Evolutionary conservation across 2,888 invertebrate species (phyloP).

Genomic region (Muschampia plurimacula): DNA sequence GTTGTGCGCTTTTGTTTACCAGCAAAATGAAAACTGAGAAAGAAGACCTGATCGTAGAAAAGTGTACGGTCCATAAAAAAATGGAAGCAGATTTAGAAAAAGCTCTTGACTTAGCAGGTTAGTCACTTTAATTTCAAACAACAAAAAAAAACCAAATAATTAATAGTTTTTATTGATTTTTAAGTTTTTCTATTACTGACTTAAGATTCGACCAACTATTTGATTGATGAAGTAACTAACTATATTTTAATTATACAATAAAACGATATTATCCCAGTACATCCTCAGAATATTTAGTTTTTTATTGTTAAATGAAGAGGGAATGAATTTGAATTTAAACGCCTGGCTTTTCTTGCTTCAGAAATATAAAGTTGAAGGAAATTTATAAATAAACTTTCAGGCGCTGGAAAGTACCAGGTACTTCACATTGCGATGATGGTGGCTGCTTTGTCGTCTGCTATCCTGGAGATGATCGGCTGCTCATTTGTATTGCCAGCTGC

Average conservation of each 20-base stretch:
- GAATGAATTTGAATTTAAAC: neutral
- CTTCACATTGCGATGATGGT: slow-evolving; percentile 70
- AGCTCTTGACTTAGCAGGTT: slow-evolving; percentile 69
- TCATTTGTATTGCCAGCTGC: slow-evolving; percentile 90
- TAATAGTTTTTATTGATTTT: too few relatives aligned
- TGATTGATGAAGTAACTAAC: too few relatives aligned
- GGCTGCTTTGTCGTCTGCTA: slow-evolving; percentile 57
- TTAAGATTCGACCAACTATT: too few relatives aligned
- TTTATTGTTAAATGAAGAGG: too few relatives aligned
- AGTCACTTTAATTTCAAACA: slow-evolving; percentile 28
- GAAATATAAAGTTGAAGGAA: neutral
- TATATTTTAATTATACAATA: too few relatives aligned
- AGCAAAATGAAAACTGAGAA: slow-evolving; percentile 44
- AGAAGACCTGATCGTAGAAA: slow-evolving; percentile 28
- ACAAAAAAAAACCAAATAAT: too few relatives aligned
- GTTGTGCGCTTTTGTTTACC: neutral
- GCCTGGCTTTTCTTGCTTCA: neutral
- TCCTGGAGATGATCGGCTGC: slow-evolving; percentile 79
- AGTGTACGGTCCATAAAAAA: slow-evolving; percentile 24
- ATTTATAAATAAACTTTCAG: slow-evolving; percentile 50
- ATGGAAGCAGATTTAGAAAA: slow-evolving; percentile 64
- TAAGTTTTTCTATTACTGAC: too few relatives aligned
- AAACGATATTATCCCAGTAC: too few relatives aligned
- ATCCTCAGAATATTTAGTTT: too few relatives aligned
- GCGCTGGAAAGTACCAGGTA: slow-evolving; percentile 71